Base-by-base conservation (phyloP, 2,113 vertebrate genomes). In the Burhinus oedicnemus region DNA sequence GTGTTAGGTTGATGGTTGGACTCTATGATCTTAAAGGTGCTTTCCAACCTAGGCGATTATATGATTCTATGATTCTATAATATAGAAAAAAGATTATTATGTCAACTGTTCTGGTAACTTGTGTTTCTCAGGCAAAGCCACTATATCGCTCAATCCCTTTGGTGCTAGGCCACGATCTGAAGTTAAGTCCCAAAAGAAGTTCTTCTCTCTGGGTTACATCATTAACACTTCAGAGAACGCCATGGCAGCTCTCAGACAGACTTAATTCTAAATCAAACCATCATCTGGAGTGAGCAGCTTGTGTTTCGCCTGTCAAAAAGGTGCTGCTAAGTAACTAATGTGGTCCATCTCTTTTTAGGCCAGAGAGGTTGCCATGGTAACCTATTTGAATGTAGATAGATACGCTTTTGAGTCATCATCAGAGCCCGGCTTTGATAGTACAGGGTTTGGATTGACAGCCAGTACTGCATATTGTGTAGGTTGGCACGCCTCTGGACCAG, bases 281-380 rank as follows among this genome's bases (percentile, higher is more conserved):
- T 95, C 90, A 80, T 94, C 93, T 97, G 96, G 93, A 95, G 90
- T 49, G 80, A 97, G 95, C 92, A 97, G 95, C 95, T 95, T 95
- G 96, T 97, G 96, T 96, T 96, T 96, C 81, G 52, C 96, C 95
- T 96, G 95, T 89, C 95, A 93, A 71, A 97, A 96, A 96, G 95
- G 96, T 95, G 94, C 96, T 96, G 96, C 95, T 95, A 47, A 96
- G 96, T 58, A 94, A 94, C 95, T 89, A 51, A 82, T 89, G 96
- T 96, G 96, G 96, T 96, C 96, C 95, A 96, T 79, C 94, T 95
- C 95, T 94, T 94, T 96, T 95, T 93, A 96, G 96, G 96, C 95
- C 94, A 93, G 93, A 84, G 93, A 65, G 38, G 93, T 96, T 97
- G 91, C 82, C 90, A 95, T 96, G 87, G 96, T 49, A 93, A 96